Percentiles rank a stretch among this genome's conserved stretches.
These are phyloP conservation scores for Poeciliopsis occidentalis DNA, from an alignment of 2,113 vertebrate species.

Conservation along the genomic window DNA sequence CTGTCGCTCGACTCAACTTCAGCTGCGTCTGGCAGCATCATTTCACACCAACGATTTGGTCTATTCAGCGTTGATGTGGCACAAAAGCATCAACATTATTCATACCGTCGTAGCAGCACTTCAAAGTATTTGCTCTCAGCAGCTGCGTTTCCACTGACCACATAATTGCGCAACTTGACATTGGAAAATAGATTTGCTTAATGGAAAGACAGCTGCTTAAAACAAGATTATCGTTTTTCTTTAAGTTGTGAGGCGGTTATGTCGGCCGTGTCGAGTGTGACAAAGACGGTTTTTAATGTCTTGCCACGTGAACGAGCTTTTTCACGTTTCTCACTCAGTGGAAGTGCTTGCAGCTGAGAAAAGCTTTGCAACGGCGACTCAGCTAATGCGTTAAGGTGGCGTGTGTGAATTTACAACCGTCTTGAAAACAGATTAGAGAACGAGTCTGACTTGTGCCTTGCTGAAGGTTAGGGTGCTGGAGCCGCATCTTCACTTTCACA, in stretches of 20 bases:
- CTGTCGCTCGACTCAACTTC: neutral
- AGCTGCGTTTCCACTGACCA: no score
- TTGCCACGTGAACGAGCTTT: no score
- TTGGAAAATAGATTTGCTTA: no score
- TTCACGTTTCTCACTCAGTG: no score
- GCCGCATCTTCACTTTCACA: constrained; percentile 40
- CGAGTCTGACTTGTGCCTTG: constrained; percentile 26
- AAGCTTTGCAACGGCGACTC: no score
- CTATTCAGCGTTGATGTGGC: neutral
- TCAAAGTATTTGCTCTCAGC: neutral
- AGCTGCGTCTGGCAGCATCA: neutral
- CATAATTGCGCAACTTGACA: no score
- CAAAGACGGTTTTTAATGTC: no score
- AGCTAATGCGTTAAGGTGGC: neutral
- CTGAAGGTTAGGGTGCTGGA: constrained; percentile 31
- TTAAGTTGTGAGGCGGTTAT: no score
- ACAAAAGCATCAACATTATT: neutral
- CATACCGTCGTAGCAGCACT: neutral
- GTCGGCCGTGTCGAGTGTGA: no score
- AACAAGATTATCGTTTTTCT: no score
- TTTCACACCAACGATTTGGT: neutral
- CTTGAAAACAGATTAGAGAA: constrained; percentile 42
- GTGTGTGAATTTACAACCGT: neutral
- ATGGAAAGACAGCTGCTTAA: no score
- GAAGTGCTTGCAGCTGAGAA: no score